A percentile compares a stretch with the other conserved stretches of the same genome.
Evolutionary conservation across 2,797 vertebrate species (phyloP).

Genomic region (Pelochelys cantorii): DNA sequence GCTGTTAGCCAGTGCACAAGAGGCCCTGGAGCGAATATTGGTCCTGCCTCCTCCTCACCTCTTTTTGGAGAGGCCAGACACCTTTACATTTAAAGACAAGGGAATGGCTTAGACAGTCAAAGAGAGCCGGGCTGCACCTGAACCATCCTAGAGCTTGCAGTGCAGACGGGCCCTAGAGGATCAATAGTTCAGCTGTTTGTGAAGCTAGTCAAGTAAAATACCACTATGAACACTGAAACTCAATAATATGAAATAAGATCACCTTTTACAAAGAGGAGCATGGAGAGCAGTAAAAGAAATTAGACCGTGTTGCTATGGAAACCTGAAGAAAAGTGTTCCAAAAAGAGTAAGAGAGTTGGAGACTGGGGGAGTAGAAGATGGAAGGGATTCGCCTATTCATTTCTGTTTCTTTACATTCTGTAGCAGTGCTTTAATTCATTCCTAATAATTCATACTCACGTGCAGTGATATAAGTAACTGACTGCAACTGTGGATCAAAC

Average conservation of each 20-base stretch:
- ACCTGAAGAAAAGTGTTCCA: not conserved
- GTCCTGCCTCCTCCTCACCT: not conserved
- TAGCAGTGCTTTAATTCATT: not conserved
- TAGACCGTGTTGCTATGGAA: not conserved
- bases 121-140: not conserved
- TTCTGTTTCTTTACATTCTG: not conserved
- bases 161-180: not conserved
- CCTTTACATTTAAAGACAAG: not conserved
- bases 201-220: not conserved
- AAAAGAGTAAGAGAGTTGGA: not conserved
- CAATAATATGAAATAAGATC: not conserved
- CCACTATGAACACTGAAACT: constrained; percentile 21
- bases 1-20: not conserved
- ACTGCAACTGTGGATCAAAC: not conserved
- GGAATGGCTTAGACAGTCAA: not conserved
- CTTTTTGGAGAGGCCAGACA: not conserved
- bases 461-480: not conserved
- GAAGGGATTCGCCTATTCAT: not conserved
- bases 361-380: not conserved
- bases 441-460: not conserved
- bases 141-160: not conserved
- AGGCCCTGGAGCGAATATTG: not conserved
- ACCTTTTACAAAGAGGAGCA: not conserved
- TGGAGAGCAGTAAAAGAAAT: not conserved
- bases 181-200: not conserved